phyloP scores from a whole-genome alignment of 2,797 vertebrate genomes.

The Microctenopoma stevenorrisi region DNA sequence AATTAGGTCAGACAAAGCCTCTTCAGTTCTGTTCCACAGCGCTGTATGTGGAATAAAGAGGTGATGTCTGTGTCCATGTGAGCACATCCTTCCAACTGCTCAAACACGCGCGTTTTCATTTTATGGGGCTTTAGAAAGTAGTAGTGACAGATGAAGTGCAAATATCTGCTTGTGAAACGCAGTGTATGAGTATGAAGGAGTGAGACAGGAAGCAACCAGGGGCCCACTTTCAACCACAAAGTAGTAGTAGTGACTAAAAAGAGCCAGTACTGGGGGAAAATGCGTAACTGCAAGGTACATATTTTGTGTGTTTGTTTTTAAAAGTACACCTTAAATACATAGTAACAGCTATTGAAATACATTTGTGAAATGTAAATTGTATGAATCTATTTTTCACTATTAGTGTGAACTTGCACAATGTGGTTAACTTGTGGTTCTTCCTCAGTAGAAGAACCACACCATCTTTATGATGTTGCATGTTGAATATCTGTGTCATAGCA shows the following conservation, averaged over 20 bases:
- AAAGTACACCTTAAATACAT: background rate
- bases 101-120: background rate
- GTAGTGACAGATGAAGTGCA: conserved; percentile 5
- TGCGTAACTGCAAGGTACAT: conserved; percentile 12
- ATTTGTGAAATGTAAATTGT: conserved; percentile 5
- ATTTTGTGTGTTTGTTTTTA: conserved; percentile 2
- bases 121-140: conserved; percentile 1
- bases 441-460: conserved; percentile 3
- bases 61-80: background rate
- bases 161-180: background rate
- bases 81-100: background rate
- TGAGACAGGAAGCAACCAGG: conserved; percentile 83
- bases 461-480: background rate
- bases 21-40: conserved; percentile 1
- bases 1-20: background rate
- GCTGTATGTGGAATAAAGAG: background rate
- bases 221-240: conserved; percentile 82
- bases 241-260: conserved; percentile 85
- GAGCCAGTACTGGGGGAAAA: conserved; percentile 1
- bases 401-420: background rate
- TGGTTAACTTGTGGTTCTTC: conserved; percentile 19
- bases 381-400: conserved; percentile 1
- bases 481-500: conserved; percentile 5
- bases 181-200: conserved; percentile 69
- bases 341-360: background rate